These are phyloP conservation scores for Halotydeus destructor DNA, from an alignment of 1,140 invertebrate species.

Conservation along the genomic window DNA sequence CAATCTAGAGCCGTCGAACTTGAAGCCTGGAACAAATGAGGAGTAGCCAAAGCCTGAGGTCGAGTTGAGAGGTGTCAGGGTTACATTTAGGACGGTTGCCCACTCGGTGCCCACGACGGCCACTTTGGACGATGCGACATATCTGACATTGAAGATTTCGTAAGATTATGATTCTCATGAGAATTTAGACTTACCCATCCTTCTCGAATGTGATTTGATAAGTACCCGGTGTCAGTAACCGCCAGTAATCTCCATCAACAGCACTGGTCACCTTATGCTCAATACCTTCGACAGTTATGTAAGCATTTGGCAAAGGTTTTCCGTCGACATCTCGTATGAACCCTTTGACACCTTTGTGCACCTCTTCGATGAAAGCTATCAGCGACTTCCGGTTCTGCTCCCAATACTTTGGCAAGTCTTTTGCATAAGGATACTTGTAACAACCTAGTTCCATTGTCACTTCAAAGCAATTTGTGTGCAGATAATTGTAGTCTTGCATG, in stretches of 20 bases:
- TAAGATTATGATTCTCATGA: too few relatives aligned
- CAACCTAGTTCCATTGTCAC: slow-evolving; percentile 78
- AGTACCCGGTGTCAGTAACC: slow-evolving; percentile 60
- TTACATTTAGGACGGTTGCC: too few relatives aligned
- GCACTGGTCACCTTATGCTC: slow-evolving; percentile 45
- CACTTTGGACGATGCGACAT: too few relatives aligned
- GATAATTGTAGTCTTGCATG: slow-evolving; percentile 98
- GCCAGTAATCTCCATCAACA: slow-evolving; percentile 71
- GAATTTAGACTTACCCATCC: slow-evolving; percentile 18
- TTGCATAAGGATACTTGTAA: slow-evolving; percentile 58
- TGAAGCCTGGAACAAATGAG: too few relatives aligned
- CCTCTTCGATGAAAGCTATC: slow-evolving; percentile 65
- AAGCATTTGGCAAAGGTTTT: slow-evolving; percentile 44
- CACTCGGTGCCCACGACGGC: too few relatives aligned
- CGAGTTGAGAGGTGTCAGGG: too few relatives aligned
- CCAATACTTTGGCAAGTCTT: slow-evolving; percentile 61
- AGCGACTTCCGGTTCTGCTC: slow-evolving; percentile 64
- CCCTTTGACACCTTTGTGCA: slow-evolving; percentile 67
- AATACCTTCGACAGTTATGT: slow-evolving; percentile 46
- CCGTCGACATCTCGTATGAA: slow-evolving; percentile 56
- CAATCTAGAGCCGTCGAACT: too few relatives aligned
- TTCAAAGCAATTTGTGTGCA: slow-evolving; percentile 77
- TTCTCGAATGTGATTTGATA: slow-evolving; percentile 52
- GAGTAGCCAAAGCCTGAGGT: too few relatives aligned
- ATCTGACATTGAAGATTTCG: too few relatives aligned